Evolutionary conservation across 2,113 vertebrate species (phyloP), one percentile per base, ranked within the genome.

Genomic region (Psittacara wagleri): DNA sequence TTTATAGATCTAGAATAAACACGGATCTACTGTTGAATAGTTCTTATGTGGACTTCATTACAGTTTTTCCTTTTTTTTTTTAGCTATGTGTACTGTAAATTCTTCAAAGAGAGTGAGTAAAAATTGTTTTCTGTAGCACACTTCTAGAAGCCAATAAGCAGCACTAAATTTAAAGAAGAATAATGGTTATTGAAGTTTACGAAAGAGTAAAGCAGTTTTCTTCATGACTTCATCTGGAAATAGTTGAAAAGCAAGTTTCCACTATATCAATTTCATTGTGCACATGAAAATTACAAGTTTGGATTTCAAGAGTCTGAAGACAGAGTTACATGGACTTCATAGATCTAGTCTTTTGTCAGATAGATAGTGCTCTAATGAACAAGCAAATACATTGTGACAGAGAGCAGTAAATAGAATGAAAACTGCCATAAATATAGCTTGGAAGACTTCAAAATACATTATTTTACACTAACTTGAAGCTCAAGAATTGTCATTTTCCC

Each of bases 371-470:
- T 13, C 11, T 90, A 92, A 94, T 66, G 80, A 84, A 89, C 93
- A 95, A 92, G 8, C 11, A 94, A 94, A 95, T 92, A 35, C 39
- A 41, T 70, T 86, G 55, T 90, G 88, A 88, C 78, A 81, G 61
- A 83, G 17, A 37, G 10, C 12, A 93, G 23, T 49, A 95, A 87
- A 80, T 24, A 91, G 35, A 43, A 85, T 4, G 72, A 68, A 16
- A 3, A 2, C 0, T 0, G 1, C 13, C 2, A 22, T 23, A 83
- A 64, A 54, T 41, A 59, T 41, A 90, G 44, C 7, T 80, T 70
- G 28, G 17, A 69, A 92, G 16, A 55, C 35, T 59, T 90, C 37
- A 83, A 73, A 83, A 83, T 37, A 62, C 12, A 7, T 41, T 79
- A 67, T 77, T 93, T 88, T 74, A 62, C 31, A 37, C 7, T 70